Evolutionary conservation across 1,140 invertebrate species (phyloP).

Genomic region (Contarinia nasturtii): DNA sequence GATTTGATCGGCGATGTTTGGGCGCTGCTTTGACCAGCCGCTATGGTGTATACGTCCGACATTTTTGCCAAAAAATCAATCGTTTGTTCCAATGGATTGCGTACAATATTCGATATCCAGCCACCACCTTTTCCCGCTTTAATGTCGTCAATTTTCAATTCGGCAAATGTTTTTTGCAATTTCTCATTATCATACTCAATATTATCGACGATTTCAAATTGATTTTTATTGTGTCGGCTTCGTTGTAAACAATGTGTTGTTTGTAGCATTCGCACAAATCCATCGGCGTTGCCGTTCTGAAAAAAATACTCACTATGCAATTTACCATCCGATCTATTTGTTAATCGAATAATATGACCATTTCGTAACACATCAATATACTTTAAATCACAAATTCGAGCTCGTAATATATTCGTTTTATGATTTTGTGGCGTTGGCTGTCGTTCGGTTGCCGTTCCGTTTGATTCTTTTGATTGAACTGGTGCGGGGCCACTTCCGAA

Average conservation of each 20-base stretch:
- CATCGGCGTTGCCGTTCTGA: slow-evolving; percentile 64
- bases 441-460: background rate
- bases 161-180: slow-evolving; percentile 64
- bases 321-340: slow-evolving; percentile 44
- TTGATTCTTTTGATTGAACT: background rate
- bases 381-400: slow-evolving; percentile 41
- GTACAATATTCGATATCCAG: slow-evolving; percentile 15
- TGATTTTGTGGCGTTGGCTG: background rate
- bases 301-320: slow-evolving; percentile 66
- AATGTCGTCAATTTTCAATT: slow-evolving; percentile 43
- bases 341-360: slow-evolving; percentile 47
- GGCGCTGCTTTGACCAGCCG: background rate
- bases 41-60: background rate
- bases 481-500: slow-evolving; percentile 18
- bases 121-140: slow-evolving; percentile 11
- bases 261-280: slow-evolving; percentile 48
- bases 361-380: slow-evolving; percentile 43
- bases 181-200: slow-evolving; percentile 37
- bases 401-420: slow-evolving; percentile 16
- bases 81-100: background rate
- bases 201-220: slow-evolving; percentile 46
- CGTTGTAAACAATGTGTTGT: background rate
- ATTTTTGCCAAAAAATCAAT: slow-evolving; percentile 3
- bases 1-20: background rate
- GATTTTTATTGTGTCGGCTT: slow-evolving; percentile 37